phyloP scores from a whole-genome alignment of 2,113 vertebrate species.

The Pedionomus torquatus region DNA sequence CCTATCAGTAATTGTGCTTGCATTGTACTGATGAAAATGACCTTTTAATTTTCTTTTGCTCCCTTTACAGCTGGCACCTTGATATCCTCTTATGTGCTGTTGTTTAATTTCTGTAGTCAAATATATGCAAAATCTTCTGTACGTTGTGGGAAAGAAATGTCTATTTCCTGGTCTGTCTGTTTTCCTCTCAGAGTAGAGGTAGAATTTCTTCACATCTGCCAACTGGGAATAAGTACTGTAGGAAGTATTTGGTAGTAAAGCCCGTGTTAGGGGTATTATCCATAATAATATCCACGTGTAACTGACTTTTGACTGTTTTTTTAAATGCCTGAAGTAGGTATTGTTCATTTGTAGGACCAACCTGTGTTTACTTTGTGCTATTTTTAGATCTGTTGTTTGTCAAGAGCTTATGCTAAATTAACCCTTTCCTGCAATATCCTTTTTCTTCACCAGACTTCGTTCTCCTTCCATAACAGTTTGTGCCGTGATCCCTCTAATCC shows the following conservation, averaged over 20 bases:
- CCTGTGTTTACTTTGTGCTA: not conserved
- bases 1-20: not conserved
- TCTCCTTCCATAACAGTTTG: accelerated
- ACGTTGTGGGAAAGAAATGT: not conserved
- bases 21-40: not conserved
- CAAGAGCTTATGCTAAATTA: not conserved
- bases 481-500: not conserved
- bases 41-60: not conserved
- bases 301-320: not conserved
- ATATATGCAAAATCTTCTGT: not conserved
- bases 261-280: not conserved
- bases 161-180: not conserved
- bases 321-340: not conserved
- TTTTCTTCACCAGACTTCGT: not conserved
- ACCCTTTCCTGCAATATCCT: not conserved
- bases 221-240: not conserved
- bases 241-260: not conserved
- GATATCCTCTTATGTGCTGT: not conserved
- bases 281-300: too few relatives aligned
- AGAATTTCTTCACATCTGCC: not conserved
- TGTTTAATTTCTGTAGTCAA: not conserved
- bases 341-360: not conserved
- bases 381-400: not conserved
- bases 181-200: not conserved
- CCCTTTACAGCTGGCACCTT: not conserved